phyloP scores from a whole-genome alignment of 2,113 vertebrate genomes.

The Dunckerocampus dactyliophorus region DNA sequence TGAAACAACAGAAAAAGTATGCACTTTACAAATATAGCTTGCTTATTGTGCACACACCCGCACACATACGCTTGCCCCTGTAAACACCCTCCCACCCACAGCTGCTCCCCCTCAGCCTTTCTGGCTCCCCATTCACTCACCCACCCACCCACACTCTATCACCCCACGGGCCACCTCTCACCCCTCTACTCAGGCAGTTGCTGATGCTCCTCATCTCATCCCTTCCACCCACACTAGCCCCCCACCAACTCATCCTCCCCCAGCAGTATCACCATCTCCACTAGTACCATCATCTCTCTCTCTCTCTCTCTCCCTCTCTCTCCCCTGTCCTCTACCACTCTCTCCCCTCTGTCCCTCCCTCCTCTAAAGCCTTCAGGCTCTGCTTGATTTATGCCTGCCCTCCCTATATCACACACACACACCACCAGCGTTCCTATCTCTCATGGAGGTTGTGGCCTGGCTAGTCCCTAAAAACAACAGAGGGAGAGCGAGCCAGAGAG shows the following conservation, averaged over 20 bases:
- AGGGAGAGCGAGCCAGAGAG: constrained; percentile 42
- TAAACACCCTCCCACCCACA: constrained; percentile 43
- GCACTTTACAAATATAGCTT: constrained; percentile 34
- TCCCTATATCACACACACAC: constrained; percentile 53
- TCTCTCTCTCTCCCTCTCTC: constrained; percentile 32
- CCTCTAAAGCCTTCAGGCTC: constrained; percentile 63
- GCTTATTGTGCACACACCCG: constrained; percentile 22
- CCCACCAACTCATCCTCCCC: constrained; percentile 64
- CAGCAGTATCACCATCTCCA: constrained; percentile 63
- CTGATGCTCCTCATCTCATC: constrained; percentile 48
- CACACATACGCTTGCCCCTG: constrained; percentile 34
- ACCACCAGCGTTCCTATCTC: constrained; percentile 67
- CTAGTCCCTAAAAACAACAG: constrained; percentile 80
- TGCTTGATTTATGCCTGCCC: constrained; percentile 70
- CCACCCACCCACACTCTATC: constrained; percentile 63
- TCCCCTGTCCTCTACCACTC: constrained; percentile 57
- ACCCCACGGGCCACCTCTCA: constrained; percentile 62
- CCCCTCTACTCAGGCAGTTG: constrained; percentile 58
- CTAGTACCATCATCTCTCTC: constrained; percentile 51
- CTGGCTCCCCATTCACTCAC: constrained; percentile 50
- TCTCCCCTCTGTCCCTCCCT: constrained; percentile 61
- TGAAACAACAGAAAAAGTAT: constrained; percentile 1
- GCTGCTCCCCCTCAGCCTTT: constrained; percentile 54
- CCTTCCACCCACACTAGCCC: constrained; percentile 63
- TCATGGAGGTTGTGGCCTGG: constrained; percentile 73